Conservation (phyloP, 2,888 invertebrate genomes). For the Tenthredo amoena region DNA sequence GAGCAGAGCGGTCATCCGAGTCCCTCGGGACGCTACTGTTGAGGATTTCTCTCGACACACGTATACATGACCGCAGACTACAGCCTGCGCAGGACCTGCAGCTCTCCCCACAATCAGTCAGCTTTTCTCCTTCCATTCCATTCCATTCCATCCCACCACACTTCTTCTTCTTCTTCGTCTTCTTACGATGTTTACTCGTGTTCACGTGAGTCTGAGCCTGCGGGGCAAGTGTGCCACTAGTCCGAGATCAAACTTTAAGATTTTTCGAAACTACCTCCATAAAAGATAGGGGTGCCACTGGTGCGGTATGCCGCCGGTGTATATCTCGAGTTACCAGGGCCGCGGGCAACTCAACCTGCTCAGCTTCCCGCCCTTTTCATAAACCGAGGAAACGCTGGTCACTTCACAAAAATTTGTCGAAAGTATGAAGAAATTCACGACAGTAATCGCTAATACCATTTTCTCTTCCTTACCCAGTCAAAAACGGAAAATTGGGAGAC, state of each 20-base stretch:
- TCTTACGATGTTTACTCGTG: constrained; percentile 68
- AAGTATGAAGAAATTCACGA: no score
- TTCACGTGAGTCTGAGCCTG: constrained; percentile 66
- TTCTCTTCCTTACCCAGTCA: no score
- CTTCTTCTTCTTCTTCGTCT: constrained; percentile 47
- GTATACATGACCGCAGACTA: constrained; percentile 3
- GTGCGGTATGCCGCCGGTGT: constrained; percentile 65
- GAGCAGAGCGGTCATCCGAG: constrained; percentile 65
- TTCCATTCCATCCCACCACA: constrained; percentile 50
- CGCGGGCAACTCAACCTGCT: constrained; percentile 44
- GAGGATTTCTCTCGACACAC: constrained; percentile 11
- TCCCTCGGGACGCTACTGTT: constrained; percentile 45
- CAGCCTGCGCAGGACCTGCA: neutral
- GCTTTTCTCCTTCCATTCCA: constrained; percentile 28
- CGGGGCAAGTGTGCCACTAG: constrained; percentile 56
- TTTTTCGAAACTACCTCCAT: constrained; percentile 72
- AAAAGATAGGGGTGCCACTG: constrained; percentile 75
- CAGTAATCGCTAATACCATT: no score
- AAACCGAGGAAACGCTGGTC: neutral
- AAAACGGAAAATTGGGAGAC: no score
- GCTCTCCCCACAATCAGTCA: constrained; percentile 33
- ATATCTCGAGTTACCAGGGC: constrained; percentile 73
- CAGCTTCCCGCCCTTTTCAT: constrained; percentile 2
- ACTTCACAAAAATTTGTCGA: neutral
- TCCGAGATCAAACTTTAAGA: constrained; percentile 71